Conservation (phyloP, 2,888 invertebrate genomes). For the Pyralis farinalis region DNA sequence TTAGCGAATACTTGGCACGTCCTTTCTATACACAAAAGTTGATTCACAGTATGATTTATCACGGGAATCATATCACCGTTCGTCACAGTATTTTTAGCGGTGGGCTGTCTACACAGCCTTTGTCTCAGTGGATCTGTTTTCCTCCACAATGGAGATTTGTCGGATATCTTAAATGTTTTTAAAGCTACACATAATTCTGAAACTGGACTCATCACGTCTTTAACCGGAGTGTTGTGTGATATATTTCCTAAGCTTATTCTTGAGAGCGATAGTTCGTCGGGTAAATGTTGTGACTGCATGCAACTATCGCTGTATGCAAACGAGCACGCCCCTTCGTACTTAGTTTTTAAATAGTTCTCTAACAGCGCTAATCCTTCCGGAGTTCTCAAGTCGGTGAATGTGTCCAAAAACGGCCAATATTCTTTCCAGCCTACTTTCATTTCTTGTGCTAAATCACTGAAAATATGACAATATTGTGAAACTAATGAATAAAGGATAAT, state of each 20-base stretch:
- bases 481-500: too few species aligned
- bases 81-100: conserved; percentile 25
- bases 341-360: conserved; percentile 86
- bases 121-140: conserved; percentile 59
- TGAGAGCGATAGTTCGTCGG: conserved; percentile 54
- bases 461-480: too few species aligned
- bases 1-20: conserved; percentile 84
- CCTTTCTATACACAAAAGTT: conserved; percentile 62
- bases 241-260: conserved; percentile 46
- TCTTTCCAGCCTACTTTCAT: conserved; percentile 92
- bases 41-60: conserved; percentile 61
- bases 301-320: conserved; percentile 59
- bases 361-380: conserved; percentile 86
- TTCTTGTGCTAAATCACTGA: conserved; percentile 85
- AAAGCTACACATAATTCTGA: conserved; percentile 82
- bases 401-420: conserved; percentile 94
- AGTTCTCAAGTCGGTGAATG: conserved; percentile 89
- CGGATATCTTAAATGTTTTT: conserved; percentile 75
- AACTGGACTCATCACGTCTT: conserved; percentile 72
- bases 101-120: conserved; percentile 53
- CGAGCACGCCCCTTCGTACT: conserved; percentile 69
- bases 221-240: conserved; percentile 33
- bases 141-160: conserved; percentile 49
- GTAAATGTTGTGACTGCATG: conserved; percentile 38
- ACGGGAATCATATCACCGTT: conserved; percentile 48